A percentile compares a stretch with the other conserved stretches of the same genome.
These are phyloP conservation scores for Machaerirhynchus nigripectus DNA, from an alignment of 2,113 vertebrate genomes.

Conservation along the genomic window DNA sequence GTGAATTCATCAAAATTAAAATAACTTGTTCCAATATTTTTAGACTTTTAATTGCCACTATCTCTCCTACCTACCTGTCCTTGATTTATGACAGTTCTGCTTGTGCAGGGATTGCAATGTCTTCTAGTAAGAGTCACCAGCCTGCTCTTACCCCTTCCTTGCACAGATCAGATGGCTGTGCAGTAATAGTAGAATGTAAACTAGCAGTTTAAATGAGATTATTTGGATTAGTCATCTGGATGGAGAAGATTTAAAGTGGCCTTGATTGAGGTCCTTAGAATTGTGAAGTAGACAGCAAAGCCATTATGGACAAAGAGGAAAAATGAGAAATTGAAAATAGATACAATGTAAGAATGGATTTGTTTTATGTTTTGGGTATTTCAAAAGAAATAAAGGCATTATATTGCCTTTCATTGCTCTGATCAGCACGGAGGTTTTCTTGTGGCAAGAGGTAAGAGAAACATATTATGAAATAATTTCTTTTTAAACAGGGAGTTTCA, in stretches of 20 bases:
- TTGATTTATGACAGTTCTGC: neutral
- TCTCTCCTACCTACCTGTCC: neutral
- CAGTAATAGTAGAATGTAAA: neutral
- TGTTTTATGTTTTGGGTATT: neutral
- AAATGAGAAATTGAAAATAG: neutral
- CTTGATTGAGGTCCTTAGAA: neutral
- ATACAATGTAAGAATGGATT: neutral
- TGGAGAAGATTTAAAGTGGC: neutral
- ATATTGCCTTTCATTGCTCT: neutral
- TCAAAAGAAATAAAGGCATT: neutral
- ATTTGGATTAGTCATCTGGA: neutral
- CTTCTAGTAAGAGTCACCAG: neutral
- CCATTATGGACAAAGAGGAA: neutral
- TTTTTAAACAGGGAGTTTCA: neutral
- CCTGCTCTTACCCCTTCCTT: neutral
- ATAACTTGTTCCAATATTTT: neutral
- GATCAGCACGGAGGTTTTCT: neutral
- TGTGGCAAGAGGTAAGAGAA: neutral
- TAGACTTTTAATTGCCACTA: neutral
- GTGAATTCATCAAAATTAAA: conserved; percentile 17
- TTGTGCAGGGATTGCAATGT: neutral
- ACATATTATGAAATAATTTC: neutral
- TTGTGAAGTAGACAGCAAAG: neutral
- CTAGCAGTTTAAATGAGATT: conserved; percentile 31
- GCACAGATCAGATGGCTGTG: neutral